Conservation (phyloP, 2,113 vertebrate species). For the Halichoeres trimaculatus region DNA sequence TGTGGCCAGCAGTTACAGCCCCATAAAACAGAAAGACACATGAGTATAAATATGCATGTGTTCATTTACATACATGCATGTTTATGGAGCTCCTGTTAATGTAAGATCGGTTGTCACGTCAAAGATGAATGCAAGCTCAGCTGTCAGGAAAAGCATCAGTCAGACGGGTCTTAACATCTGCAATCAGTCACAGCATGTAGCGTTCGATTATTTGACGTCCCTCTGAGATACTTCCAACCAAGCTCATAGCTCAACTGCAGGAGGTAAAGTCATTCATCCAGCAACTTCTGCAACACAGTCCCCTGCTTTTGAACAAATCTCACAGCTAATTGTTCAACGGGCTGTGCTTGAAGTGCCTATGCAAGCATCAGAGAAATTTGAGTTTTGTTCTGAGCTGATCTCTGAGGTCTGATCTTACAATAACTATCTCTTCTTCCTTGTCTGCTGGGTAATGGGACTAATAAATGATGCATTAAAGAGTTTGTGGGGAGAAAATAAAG, state of each 20-base stretch:
- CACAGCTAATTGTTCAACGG: conserved; percentile 26
- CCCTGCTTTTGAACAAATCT: conserved; percentile 20
- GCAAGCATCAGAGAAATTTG: conserved; percentile 32
- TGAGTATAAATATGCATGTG: conserved; percentile 27
- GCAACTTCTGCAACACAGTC: conserved; percentile 5
- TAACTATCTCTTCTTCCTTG: conserved; percentile 20
- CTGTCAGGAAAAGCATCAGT: conserved; percentile 5
- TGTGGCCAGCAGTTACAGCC: no score
- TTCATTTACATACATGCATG: conserved; percentile 25
- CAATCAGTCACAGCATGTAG: neutral
- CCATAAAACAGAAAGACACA: neutral
- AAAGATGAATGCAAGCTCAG: conserved; percentile 17
- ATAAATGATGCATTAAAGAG: conserved; percentile 63
- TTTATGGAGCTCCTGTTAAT: conserved; percentile 6
- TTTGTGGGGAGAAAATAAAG: conserved; percentile 10
- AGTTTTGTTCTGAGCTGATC: conserved; percentile 24
- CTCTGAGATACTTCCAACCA: neutral
- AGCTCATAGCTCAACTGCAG: neutral
- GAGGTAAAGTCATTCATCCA: conserved; percentile 6
- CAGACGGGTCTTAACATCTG: neutral
- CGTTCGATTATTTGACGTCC: neutral
- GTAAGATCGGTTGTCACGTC: conserved; percentile 3
- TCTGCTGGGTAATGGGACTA: conserved; percentile 55
- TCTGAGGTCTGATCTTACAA: conserved; percentile 30
- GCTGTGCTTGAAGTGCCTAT: conserved; percentile 33